These are phyloP conservation scores for Alligator sinensis DNA, from an alignment of 2,113 vertebrate genomes.

Conservation along the genomic window DNA sequence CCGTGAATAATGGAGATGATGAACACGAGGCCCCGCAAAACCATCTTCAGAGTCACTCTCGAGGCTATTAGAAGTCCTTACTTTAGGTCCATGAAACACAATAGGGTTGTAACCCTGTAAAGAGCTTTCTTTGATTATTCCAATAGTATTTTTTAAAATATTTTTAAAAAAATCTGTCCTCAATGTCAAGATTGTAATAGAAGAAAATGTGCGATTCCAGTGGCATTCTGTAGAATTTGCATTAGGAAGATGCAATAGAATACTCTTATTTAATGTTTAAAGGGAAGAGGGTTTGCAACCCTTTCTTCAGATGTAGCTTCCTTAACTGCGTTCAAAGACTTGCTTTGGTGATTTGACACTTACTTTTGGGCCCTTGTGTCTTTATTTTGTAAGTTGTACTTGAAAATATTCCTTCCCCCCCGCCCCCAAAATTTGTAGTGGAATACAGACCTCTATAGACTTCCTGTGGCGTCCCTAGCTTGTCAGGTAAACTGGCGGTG, in stretches of 20 bases:
- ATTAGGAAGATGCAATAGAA: neutral
- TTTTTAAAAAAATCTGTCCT: neutral
- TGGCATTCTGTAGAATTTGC: neutral
- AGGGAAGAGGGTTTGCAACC: neutral
- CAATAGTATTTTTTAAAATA: neutral
- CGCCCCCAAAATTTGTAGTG: neutral
- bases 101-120: neutral
- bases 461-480: neutral
- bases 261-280: neutral
- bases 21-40: neutral
- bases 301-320: neutral
- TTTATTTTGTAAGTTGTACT: neutral
- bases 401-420: neutral
- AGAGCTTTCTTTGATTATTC: neutral
- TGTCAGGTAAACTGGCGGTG: neutral
- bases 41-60: neutral
- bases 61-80: too few relatives aligned
- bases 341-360: neutral
- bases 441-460: neutral
- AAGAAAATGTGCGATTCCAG: neutral
- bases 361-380: neutral
- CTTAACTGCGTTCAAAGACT: neutral
- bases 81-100: neutral
- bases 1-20: neutral
- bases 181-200: neutral